Evolutionary conservation across 2,113 vertebrate species (phyloP).

Genomic region (Tonatia bakeri): DNA sequence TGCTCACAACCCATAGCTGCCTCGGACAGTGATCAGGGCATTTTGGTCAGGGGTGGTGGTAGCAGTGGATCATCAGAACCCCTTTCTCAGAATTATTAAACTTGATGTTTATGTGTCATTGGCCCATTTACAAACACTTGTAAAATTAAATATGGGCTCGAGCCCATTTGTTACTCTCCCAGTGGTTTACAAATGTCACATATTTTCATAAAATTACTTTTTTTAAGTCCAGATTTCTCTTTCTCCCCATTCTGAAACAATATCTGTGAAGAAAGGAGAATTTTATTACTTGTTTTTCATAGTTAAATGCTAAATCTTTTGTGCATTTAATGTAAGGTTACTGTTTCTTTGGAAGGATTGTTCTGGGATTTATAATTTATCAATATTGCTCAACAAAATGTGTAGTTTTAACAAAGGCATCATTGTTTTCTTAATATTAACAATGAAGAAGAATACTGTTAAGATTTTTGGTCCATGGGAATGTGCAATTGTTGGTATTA

Average conservation of each 20-base stretch:
- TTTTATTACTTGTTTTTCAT: background rate
- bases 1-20: background rate
- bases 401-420: background rate
- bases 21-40: background rate
- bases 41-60: background rate
- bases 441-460: background rate
- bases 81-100: background rate
- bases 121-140: background rate
- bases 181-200: background rate
- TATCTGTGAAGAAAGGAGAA: background rate
- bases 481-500: background rate
- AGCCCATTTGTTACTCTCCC: background rate
- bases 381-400: background rate
- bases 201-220: background rate
- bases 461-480: background rate
- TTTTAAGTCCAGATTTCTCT: background rate
- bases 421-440: background rate
- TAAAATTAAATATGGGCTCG: background rate
- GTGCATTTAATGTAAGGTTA: background rate
- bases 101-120: background rate
- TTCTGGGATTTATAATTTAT: background rate
- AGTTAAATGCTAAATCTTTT: background rate
- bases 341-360: background rate
- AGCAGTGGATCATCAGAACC: background rate
- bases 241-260: background rate